Percentiles rank a stretch among this genome's conserved stretches.
Evolutionary conservation across 2,797 vertebrate genomes (phyloP).

Genomic region (Crenichthys baileyi): DNA sequence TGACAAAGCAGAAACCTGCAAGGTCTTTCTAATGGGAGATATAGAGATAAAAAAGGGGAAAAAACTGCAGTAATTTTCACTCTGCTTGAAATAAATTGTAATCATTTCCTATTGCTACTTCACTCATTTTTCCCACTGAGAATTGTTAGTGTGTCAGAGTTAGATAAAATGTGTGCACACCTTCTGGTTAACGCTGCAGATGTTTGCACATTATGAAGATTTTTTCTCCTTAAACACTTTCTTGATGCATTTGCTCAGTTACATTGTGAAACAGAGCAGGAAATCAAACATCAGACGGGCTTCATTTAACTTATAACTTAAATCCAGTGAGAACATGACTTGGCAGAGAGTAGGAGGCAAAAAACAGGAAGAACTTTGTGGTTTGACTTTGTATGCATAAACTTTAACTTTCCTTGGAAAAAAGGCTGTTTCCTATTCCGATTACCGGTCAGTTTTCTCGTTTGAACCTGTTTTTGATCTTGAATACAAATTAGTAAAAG

Average conservation of each 20-base stretch:
- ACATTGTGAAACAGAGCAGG: slow-evolving; percentile 11
- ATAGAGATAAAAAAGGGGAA: slow-evolving; percentile 1
- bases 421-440: slow-evolving; percentile 12
- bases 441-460: slow-evolving; percentile 21
- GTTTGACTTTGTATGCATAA: slow-evolving; percentile 9
- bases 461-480: slow-evolving; percentile 60
- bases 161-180: neutral
- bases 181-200: slow-evolving; percentile 18
- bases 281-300: neutral
- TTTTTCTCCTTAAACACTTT: neutral
- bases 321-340: neutral
- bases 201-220: slow-evolving; percentile 6
- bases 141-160: neutral
- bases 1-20: slow-evolving; percentile 45
- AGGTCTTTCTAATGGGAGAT: slow-evolving; percentile 39
- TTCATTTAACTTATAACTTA: slow-evolving; percentile 11
- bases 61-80: slow-evolving; percentile 1
- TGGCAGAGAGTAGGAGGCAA: neutral
- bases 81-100: neutral
- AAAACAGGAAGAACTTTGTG: slow-evolving; percentile 6
- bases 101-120: neutral
- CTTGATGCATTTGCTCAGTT: slow-evolving; percentile 1
- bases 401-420: slow-evolving; percentile 19
- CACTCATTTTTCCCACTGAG: slow-evolving; percentile 17
- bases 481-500: slow-evolving; percentile 44